These are phyloP conservation scores for Leptinotarsa defecta DNA, from an alignment of 1,140 invertebrate species.

Conservation along the genomic window DNA sequence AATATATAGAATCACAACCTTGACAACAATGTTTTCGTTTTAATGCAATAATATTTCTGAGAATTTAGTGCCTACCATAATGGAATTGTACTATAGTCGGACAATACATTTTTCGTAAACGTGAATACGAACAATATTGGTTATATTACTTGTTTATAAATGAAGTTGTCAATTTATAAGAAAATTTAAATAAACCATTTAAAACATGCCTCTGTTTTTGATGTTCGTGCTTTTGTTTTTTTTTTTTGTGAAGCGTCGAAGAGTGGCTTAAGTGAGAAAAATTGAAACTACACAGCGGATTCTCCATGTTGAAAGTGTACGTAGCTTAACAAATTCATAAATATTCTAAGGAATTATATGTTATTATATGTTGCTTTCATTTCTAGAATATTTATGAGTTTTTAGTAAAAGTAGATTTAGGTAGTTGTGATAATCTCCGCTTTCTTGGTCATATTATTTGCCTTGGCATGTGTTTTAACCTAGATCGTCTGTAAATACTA, in stretches of 20 bases:
- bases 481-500: slow-evolving; percentile 13
- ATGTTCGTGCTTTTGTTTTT: slow-evolving; percentile 22
- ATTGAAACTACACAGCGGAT: slow-evolving; percentile 25
- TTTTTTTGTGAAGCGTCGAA: slow-evolving; percentile 46
- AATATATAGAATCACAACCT: too few relatives aligned
- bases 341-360: neutral
- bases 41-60: too few relatives aligned
- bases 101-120: slow-evolving; percentile 1
- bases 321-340: slow-evolving; percentile 25
- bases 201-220: slow-evolving; percentile 17
- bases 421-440: neutral
- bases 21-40: too few relatives aligned
- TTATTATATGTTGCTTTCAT: too few relatives aligned
- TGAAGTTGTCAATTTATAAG: slow-evolving; percentile 18
- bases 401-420: neutral
- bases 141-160: slow-evolving; percentile 13
- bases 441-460: neutral
- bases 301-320: slow-evolving; percentile 33
- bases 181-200: slow-evolving; percentile 21
- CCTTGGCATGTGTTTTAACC: slow-evolving; percentile 1
- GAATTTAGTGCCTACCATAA: too few relatives aligned
- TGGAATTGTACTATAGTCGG: slow-evolving; percentile 20
- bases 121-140: neutral
- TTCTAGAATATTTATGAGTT: slow-evolving; percentile 1
- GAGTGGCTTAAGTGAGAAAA: slow-evolving; percentile 37